Conservation (phyloP, 1,140 invertebrate species). For the Adelges cooleyi region DNA sequence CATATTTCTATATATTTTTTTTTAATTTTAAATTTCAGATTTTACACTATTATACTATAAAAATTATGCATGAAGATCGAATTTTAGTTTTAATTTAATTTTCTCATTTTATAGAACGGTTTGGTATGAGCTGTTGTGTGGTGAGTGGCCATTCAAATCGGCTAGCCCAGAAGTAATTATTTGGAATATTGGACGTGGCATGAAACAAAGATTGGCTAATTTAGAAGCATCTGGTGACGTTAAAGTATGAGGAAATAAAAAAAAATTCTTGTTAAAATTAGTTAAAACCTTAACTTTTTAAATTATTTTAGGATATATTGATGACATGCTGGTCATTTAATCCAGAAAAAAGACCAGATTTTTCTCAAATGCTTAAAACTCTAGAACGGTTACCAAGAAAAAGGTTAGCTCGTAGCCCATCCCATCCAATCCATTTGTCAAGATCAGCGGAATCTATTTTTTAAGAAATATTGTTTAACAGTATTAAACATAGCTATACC, state of each 20-base stretch:
- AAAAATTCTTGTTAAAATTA: too few relatives aligned
- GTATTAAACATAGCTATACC: conserved; percentile 22
- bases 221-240: conserved; percentile 90
- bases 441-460: conserved; percentile 86
- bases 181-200: conserved; percentile 93
- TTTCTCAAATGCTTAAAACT: conserved; percentile 67
- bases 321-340: conserved; percentile 93
- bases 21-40: too few relatives aligned
- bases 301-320: conserved; percentile 69
- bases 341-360: conserved; percentile 74
- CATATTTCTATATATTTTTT: too few relatives aligned
- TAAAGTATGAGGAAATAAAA: conserved; percentile 52
- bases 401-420: conserved; percentile 87
- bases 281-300: background rate
- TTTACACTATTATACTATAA: too few relatives aligned
- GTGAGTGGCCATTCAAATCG: conserved; percentile 90
- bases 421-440: conserved; percentile 88
- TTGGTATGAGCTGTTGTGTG: conserved; percentile 95
- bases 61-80: too few relatives aligned
- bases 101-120: conserved; percentile 63
- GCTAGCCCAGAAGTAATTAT: conserved; percentile 90
- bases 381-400: conserved; percentile 88
- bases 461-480: conserved; percentile 39
- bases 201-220: conserved; percentile 90
- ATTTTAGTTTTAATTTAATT: background rate